These are phyloP conservation scores for Carollia perspicillata DNA, from an alignment of 2,113 vertebrate genomes.

Conservation along the genomic window DNA sequence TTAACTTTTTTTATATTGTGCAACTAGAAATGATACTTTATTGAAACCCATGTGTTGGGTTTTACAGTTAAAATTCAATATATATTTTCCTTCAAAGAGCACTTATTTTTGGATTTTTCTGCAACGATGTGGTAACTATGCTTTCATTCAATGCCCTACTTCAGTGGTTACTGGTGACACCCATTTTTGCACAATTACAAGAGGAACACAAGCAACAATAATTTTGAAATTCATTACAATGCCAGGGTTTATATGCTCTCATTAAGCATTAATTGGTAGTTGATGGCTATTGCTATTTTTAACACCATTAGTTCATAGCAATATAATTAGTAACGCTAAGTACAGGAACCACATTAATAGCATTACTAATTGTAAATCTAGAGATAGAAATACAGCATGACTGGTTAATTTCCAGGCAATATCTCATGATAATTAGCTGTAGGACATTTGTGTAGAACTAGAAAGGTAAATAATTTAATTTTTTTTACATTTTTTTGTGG, in stretches of 20 bases:
- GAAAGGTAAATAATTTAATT: conserved; percentile 88
- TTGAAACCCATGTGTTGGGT: not conserved
- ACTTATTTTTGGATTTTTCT: conserved; percentile 43
- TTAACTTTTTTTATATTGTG: not conserved
- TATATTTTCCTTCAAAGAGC: not conserved
- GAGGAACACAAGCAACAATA: conserved; percentile 81
- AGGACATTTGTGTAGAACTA: conserved; percentile 84
- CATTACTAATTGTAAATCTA: conserved; percentile 90
- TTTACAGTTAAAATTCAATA: not conserved
- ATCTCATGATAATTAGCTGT: conserved; percentile 87
- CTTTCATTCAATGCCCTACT: conserved; percentile 71
- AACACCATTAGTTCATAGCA: conserved; percentile 89
- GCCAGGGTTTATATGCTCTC: conserved; percentile 87
- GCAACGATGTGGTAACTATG: conserved; percentile 43
- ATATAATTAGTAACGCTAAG: conserved; percentile 91
- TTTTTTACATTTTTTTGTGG: conserved; percentile 63
- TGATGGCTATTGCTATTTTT: conserved; percentile 91
- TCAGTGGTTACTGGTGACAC: conserved; percentile 68
- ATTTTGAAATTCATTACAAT: conserved; percentile 89
- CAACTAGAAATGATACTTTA: not conserved
- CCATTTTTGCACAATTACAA: conserved; percentile 79
- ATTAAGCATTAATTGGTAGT: conserved; percentile 92
- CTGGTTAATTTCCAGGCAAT: conserved; percentile 87
- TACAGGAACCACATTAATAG: conserved; percentile 90
- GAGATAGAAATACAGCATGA: conserved; percentile 86